phyloP scores from a whole-genome alignment of 2,113 vertebrate species.

The Mustelus asterias region DNA sequence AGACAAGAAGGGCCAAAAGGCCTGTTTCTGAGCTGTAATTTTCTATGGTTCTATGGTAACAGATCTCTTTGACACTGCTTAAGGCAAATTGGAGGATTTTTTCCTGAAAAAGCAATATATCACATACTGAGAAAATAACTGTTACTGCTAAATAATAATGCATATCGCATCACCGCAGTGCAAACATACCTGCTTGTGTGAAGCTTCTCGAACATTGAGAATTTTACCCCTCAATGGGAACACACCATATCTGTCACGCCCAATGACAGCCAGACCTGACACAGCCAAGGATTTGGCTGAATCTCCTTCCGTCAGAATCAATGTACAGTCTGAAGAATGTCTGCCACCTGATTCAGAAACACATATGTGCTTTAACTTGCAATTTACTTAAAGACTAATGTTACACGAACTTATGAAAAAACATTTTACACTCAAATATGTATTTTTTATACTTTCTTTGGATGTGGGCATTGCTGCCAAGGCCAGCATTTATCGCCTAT shows the following conservation, averaged over 20 bases:
- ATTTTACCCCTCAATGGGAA: conserved; percentile 97
- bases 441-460: too few relatives aligned
- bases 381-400: not conserved
- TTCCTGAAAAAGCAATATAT: not conserved
- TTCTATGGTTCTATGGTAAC: too few relatives aligned
- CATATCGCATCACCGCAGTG: not conserved
- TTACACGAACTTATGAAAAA: not conserved
- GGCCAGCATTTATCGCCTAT: too few relatives aligned
- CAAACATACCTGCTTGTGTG: conserved; percentile 83
- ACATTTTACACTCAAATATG: not conserved
- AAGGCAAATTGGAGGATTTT: not conserved
- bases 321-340: conserved; percentile 91
- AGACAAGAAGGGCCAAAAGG: too few relatives aligned
- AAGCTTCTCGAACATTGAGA: conserved; percentile 94
- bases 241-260: conserved; percentile 89
- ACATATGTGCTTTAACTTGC: not conserved
- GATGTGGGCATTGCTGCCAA: too few relatives aligned
- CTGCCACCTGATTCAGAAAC: conserved; percentile 70
- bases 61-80: not conserved
- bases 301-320: conserved; percentile 96
- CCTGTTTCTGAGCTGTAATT: too few relatives aligned
- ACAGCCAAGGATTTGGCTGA: conserved; percentile 96
- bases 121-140: not conserved
- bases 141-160: not conserved
- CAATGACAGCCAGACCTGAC: conserved; percentile 91